Conservation (phyloP, 2,113 vertebrate species). For the Ursus arctos region DNA sequence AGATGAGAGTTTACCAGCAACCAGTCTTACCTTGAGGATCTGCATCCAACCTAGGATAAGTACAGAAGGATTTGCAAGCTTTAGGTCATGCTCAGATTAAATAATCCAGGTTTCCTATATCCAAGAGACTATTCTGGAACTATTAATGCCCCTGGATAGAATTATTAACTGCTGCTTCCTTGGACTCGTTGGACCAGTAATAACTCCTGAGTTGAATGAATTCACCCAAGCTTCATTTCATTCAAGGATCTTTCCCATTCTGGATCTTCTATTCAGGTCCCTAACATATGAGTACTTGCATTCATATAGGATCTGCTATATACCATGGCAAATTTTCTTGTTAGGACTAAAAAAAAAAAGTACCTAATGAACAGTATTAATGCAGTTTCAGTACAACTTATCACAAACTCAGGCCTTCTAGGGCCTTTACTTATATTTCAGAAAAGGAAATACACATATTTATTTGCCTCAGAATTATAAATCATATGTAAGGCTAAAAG, state of each 20-base stretch:
- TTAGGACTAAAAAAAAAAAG: conserved; percentile 17
- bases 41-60: background rate
- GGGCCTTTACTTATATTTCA: background rate
- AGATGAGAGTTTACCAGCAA: background rate
- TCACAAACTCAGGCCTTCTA: background rate
- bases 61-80: conserved; percentile 26
- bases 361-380: conserved; percentile 17
- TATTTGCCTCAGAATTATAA: conserved; percentile 56
- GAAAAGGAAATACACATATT: conserved; percentile 33
- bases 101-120: conserved; percentile 30
- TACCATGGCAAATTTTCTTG: background rate
- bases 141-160: background rate
- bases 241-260: background rate
- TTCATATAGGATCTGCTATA: background rate
- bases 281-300: background rate
- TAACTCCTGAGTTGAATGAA: conserved; percentile 8
- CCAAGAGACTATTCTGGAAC: background rate
- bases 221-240: background rate
- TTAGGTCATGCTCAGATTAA: conserved; percentile 12
- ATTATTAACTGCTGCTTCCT: background rate
- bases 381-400: conserved; percentile 8
- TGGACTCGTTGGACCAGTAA: background rate
- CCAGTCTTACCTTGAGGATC: background rate
- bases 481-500: background rate
- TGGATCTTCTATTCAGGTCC: background rate